These are phyloP conservation scores for Cyanoliseus patagonus DNA, from an alignment of 2,113 vertebrate species.

Conservation along the genomic window DNA sequence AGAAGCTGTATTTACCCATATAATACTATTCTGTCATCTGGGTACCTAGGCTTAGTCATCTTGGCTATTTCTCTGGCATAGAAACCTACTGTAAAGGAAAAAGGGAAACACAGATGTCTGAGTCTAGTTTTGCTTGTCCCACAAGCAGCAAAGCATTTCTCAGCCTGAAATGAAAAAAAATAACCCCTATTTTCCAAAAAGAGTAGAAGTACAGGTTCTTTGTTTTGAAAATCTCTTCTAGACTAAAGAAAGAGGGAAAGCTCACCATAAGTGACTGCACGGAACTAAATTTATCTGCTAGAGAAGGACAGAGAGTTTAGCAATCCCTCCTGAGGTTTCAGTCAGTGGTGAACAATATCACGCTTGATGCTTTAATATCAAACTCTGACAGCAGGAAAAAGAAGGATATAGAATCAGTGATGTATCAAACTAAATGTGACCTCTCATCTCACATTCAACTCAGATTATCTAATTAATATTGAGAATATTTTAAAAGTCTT, in stretches of 20 bases:
- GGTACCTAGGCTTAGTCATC: not conserved
- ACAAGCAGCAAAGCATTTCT: not conserved
- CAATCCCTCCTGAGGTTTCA: not conserved
- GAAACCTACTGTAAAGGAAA: not conserved
- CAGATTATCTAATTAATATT: not conserved
- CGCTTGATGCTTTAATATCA: not conserved
- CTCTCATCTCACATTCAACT: not conserved
- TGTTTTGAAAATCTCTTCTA: not conserved
- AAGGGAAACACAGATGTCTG: not conserved
- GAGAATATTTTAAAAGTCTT: not conserved
- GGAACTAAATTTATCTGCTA: not conserved
- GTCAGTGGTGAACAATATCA: not conserved
- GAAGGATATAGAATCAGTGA: not conserved
- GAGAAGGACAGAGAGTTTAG: not conserved
- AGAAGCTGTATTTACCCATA: accelerated
- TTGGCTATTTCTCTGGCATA: not conserved
- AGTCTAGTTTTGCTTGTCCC: not conserved
- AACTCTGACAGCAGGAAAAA: not conserved
- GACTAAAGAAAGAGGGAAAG: not conserved
- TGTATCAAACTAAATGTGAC: not conserved
- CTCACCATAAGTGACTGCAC: not conserved
- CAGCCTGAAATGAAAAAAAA: not conserved
- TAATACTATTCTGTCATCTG: not conserved
- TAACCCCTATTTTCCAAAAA: not conserved
- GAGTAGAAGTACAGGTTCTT: not conserved